These are phyloP conservation scores for Dryobotodes eremita DNA, from an alignment of 2,888 invertebrate genomes.

Conservation along the genomic window DNA sequence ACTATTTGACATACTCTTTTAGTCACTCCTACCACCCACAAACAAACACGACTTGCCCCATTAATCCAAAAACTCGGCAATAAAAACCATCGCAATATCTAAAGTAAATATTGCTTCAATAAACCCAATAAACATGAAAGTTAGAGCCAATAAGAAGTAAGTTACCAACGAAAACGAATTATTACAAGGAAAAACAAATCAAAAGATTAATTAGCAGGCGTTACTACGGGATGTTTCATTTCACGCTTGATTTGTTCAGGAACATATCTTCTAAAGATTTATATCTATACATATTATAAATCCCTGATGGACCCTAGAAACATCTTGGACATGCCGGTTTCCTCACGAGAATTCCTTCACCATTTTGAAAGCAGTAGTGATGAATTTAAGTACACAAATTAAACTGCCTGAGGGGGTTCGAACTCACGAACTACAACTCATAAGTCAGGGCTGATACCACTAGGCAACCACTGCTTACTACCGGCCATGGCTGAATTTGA, in stretches of 20 bases:
- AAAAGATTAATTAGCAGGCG: conserved; percentile 53
- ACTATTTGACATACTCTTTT: neutral
- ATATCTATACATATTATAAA: too few relatives aligned
- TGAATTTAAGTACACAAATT: too few relatives aligned
- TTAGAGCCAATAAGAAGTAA: conserved; percentile 38
- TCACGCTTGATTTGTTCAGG: conserved; percentile 25
- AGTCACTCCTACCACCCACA: neutral
- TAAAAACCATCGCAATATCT: conserved; percentile 42
- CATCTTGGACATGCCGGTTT: too few relatives aligned
- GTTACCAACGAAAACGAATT: conserved; percentile 44
- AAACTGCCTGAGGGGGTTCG: too few relatives aligned
- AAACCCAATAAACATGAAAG: conserved; percentile 43
- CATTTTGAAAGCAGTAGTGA: too few relatives aligned
- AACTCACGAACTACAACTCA: too few relatives aligned
- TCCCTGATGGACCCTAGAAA: too few relatives aligned
- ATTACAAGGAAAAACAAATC: conserved; percentile 52
- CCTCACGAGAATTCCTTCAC: too few relatives aligned
- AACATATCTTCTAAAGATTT: neutral
- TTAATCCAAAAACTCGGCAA: conserved; percentile 31
- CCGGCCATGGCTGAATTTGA: neutral
- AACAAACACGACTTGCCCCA: neutral
- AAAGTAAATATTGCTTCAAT: conserved; percentile 35
- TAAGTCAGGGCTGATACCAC: too few relatives aligned
- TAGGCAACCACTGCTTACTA: too few relatives aligned
- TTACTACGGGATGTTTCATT: conserved; percentile 33